Base-by-base conservation (phyloP, 2,113 vertebrate genomes). In the Ctenodactylus gundi region DNA sequence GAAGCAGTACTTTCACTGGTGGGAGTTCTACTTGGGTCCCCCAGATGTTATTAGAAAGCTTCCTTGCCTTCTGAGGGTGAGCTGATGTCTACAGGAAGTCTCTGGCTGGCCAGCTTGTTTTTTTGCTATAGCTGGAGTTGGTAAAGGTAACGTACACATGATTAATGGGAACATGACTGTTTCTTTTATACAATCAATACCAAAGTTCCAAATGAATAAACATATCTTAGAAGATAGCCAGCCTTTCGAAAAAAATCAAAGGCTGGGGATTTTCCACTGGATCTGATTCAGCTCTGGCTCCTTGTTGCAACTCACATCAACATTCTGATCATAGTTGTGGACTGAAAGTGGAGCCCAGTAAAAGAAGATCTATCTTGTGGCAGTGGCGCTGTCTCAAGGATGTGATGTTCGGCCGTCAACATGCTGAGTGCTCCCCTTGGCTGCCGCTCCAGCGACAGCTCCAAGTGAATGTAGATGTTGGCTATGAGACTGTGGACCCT, bases 251-350 rank as follows among this genome's bases (percentile, higher is more conserved):
- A 17, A 76, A 88, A 58, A 13, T n/a, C 55, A 68, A 51, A 12
- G 34, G 70, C 83, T 76, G 87, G 84, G 78, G 34, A 84, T 84
- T 85, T 96, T 83, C 93, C 85, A 67, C 41, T 46, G 53, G 65
- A 14, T 36, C 70, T 25, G 10, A 86, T 58, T 91, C 41, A 21
- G 18, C 34, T 58, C 62, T 49, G 5, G 27, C 39, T 91, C 36
- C 34, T 90, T 88, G 92, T 62, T 49, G 44, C 15, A 64, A 18
- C 57, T 65, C 39, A 4, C 15, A 3, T 80, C 85, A 39, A 9
- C 72, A 29, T 72, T 82, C 1, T 1, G 23, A 7, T 93, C 27
- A 58, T 91, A 85, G 72, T 4, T 21, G 23, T 46, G 62, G 62
- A 4, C 13, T 55, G 49, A 14, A 60, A 55, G 70, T 15, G 27